A percentile compares a stretch with the other conserved stretches of the same genome.
Conservation (phyloP, 2,888 invertebrate genomes). For the Steinernema hermaphroditum region DNA sequence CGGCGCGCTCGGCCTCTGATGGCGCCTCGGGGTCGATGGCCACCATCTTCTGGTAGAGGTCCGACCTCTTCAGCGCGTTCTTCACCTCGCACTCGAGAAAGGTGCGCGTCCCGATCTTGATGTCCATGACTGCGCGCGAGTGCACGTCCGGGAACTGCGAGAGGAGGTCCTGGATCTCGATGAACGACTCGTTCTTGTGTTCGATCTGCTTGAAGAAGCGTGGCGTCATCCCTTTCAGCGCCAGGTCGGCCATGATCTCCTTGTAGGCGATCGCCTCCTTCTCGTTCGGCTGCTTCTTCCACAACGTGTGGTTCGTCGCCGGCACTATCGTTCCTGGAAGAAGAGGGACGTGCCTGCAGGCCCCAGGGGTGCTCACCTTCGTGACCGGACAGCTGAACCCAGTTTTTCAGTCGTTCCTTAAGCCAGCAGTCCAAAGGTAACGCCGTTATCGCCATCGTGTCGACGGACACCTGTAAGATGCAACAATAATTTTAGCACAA, state of each 20-base stretch:
- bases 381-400: slow-evolving; percentile 64
- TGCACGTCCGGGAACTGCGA: slow-evolving; percentile 85
- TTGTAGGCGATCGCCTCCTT: slow-evolving; percentile 69
- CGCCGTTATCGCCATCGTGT: slow-evolving; percentile 66
- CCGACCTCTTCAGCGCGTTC: slow-evolving; percentile 80
- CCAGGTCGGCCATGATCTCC: slow-evolving; percentile 62
- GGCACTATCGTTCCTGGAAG: slow-evolving; percentile 56
- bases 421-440: slow-evolving; percentile 66
- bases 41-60: slow-evolving; percentile 94
- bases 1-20: slow-evolving; percentile 79
- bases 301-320: slow-evolving; percentile 65
- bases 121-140: slow-evolving; percentile 93
- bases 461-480: slow-evolving; percentile 59
- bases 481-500: slow-evolving; percentile 4
- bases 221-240: slow-evolving; percentile 67
- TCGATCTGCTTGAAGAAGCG: slow-evolving; percentile 69
- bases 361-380: slow-evolving; percentile 48
- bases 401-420: slow-evolving; percentile 63
- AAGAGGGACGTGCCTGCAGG: not conserved
- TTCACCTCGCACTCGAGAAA: slow-evolving; percentile 92
- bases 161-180: slow-evolving; percentile 90
- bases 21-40: slow-evolving; percentile 85
- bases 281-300: slow-evolving; percentile 67
- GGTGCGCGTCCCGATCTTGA: slow-evolving; percentile 93
- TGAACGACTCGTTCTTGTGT: slow-evolving; percentile 73